Percentiles rank a stretch among this genome's conserved stretches.
Conservation (phyloP, 2,113 vertebrate species). For the Tilapia sparmanii region DNA sequence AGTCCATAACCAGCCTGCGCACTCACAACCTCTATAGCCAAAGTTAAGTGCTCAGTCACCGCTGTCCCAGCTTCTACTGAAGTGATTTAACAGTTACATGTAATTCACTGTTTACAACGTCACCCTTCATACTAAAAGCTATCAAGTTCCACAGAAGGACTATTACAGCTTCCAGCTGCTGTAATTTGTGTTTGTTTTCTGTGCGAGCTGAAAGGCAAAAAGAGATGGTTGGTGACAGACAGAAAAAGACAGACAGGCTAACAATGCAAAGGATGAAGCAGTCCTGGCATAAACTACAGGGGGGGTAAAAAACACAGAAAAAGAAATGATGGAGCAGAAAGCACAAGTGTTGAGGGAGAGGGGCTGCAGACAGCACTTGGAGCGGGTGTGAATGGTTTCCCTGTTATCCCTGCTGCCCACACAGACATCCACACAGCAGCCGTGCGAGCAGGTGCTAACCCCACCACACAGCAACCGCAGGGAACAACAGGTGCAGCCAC, state of each 20-base stretch:
- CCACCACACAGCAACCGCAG: conserved; percentile 53
- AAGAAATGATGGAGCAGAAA: conserved; percentile 40
- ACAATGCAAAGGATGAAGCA: conserved; percentile 24
- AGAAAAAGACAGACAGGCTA: conserved; percentile 19
- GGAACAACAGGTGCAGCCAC: conserved; percentile 70
- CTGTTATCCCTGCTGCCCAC: conserved; percentile 65
- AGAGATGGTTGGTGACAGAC: not conserved
- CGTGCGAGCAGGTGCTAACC: conserved; percentile 69
- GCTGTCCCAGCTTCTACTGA: not conserved
- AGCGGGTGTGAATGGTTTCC: conserved; percentile 68
- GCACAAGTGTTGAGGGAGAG: conserved; percentile 31
- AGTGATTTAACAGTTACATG: conserved; percentile 41
- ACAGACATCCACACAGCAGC: conserved; percentile 70
- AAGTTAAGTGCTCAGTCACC: conserved; percentile 29
- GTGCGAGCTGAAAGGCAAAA: conserved; percentile 12
- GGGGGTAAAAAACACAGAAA: not conserved
- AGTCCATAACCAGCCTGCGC: not conserved
- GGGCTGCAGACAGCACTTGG: conserved; percentile 60
- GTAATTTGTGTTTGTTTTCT: conserved; percentile 42
- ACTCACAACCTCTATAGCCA: not conserved
- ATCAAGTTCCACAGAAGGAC: conserved; percentile 28
- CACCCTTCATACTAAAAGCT: conserved; percentile 41
- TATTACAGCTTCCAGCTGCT: conserved; percentile 34
- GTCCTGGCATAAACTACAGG: conserved; percentile 5
- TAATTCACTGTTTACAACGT: conserved; percentile 48